A percentile compares a stretch with the other conserved stretches of the same genome.
Conservation (phyloP, 1,140 invertebrate species). For the Drosophila chauvacae region DNA sequence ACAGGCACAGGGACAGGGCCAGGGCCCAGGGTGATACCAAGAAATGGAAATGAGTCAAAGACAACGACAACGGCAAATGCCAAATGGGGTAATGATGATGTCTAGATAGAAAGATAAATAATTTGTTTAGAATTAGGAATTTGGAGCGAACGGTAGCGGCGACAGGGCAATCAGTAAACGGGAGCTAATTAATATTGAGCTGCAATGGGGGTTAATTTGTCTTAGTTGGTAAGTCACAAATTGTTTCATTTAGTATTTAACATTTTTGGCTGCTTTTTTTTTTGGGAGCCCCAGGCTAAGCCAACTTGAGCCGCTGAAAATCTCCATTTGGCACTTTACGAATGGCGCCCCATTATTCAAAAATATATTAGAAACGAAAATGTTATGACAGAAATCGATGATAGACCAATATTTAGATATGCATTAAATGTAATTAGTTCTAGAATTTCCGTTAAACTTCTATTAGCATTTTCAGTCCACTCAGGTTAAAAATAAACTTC, state of each 20-base stretch:
- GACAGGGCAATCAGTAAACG: conserved; percentile 39
- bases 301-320: conserved; percentile 38
- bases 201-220: conserved; percentile 63
- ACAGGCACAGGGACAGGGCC: conserved; percentile 16
- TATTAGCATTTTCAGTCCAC: conserved; percentile 63
- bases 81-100: conserved; percentile 34
- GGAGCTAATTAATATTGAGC: conserved; percentile 50
- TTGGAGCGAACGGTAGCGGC: conserved; percentile 5
- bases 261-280: conserved; percentile 1
- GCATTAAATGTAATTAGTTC: conserved; percentile 66
- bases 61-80: background rate
- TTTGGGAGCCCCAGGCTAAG: conserved; percentile 27
- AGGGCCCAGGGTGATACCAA: conserved; percentile 9
- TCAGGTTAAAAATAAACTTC: conserved; percentile 51
- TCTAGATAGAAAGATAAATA: conserved; percentile 42
- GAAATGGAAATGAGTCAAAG: conserved; percentile 64
- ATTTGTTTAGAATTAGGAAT: conserved; percentile 35
- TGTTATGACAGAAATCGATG: conserved; percentile 67
- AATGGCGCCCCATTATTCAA: conserved; percentile 74
- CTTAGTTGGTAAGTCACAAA: conserved; percentile 74
- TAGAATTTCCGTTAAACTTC: conserved; percentile 58
- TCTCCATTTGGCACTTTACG: conserved; percentile 56
- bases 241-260: conserved; percentile 60
- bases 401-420: conserved; percentile 43
- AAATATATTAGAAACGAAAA: conserved; percentile 12